Base-by-base conservation (phyloP, 2,888 invertebrate species). In the Drosophila histrio region DNA sequence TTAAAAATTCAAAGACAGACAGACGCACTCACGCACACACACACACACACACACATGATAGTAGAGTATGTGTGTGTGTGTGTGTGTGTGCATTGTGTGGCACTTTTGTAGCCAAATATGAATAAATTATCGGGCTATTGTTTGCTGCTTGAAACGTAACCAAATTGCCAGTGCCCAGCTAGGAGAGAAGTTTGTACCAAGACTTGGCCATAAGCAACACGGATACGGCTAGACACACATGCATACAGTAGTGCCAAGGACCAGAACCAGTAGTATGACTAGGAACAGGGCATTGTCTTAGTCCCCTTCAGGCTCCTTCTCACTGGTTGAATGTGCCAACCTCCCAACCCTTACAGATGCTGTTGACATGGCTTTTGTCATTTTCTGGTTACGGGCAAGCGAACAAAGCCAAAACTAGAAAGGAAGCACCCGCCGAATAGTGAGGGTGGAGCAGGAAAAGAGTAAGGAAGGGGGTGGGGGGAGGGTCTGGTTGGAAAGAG, bases 301-400 rank as follows among this genome's bases (percentile, higher is more conserved):
- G 60, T 62, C 46, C 32, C 41, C 13, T 24, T 21, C 9, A 8
- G 9, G n/a, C 30, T n/a, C 26, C 44, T 9, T 28, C 43, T 17
- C 34, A 19, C 26, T 34, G 43, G 47, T 39, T 50, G 47, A 41
- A 62, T 56, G 46, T 38, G 47, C 22, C 28, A 53, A 26, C 30
- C 53, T 44, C 58, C 64, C 72, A 66, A 71, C 68, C 76, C 83
- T 74, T 79, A 50, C 80, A 77, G 70, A 72, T 83, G 84, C 81
- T 86, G 82, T 82, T 82, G 82, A 86, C 87, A 86, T 77, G 81
- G 78, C 84, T 80, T 82, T 86, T 82, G 82, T 82, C 86, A 80
- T 86, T 82, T 86, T 86, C 87, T 83, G 82, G 87, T 80, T 82
- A 82, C 75, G 87, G 84, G 65, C 84, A 80, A 64, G 77, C 85